Conservation (phyloP, 2,888 invertebrate species). For the Eilema sororculum region DNA sequence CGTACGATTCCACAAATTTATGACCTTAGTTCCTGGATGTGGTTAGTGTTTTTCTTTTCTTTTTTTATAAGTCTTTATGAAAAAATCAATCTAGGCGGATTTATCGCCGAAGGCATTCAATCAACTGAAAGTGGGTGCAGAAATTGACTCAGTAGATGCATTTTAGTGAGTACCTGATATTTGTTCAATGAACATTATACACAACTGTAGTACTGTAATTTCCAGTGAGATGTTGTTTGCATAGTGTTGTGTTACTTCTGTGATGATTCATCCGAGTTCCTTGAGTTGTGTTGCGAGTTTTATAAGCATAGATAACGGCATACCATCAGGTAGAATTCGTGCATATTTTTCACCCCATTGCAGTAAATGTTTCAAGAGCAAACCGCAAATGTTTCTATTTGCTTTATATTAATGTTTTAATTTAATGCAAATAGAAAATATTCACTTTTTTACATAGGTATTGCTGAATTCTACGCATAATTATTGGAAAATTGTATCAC, state of each 20-base stretch:
- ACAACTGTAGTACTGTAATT: neutral
- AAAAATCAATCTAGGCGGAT: neutral
- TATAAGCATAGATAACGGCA: neutral
- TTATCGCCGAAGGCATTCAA: too few species aligned
- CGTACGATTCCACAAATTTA: slow-evolving; percentile 51
- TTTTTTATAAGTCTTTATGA: neutral
- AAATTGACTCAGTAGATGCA: too few species aligned
- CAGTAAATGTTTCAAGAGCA: too few species aligned
- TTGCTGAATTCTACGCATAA: neutral
- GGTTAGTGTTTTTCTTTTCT: slow-evolving; percentile 61
- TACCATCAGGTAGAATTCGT: neutral
- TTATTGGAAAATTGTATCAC: too few species aligned
- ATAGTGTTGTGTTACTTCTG: neutral
- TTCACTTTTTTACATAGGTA: too few species aligned
- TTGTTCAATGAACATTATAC: too few species aligned
- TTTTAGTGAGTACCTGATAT: too few species aligned
- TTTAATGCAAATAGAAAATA: neutral
- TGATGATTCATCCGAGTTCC: neutral
- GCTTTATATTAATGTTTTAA: too few species aligned
- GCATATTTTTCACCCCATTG: neutral
- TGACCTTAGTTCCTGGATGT: slow-evolving; percentile 54
- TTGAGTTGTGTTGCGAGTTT: neutral
- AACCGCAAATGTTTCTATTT: too few species aligned
- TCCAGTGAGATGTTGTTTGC: neutral
- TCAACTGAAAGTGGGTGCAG: too few species aligned